Evolutionary conservation across 2,113 vertebrate genomes (phyloP), one percentile per base, ranked within the genome.

Genomic region (Montifringilla adamsi): DNA sequence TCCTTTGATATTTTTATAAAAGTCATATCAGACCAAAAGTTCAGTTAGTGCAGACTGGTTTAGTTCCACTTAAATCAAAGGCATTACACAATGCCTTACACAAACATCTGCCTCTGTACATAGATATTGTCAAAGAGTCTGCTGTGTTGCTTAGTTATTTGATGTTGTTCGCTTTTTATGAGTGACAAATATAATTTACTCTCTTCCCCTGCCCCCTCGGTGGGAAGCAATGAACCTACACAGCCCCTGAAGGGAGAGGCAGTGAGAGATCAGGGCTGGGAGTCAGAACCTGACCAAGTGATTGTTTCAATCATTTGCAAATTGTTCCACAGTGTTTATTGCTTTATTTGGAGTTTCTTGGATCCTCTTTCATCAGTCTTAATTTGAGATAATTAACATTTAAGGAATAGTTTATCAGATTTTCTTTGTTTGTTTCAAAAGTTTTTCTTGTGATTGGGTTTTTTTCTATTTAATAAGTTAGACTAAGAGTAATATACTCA

Each of bases 201-300:
- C 8, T 23, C 17, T 22, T 53, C 2, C 13, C 22, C 4, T 5
- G 28, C 20, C 15, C 27, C 5, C 0, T 1, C 17, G 2, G 5
- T 23, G 11, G 20, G 56, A 11, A 89, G n/a, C 33, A 69, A 24
- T 35, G 47, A 84, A 62, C 21, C 27, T 16, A 19, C n/a, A 49
- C 28, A 59, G 16, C 6, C n/a, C 60, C 50, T 75, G 43, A 62
- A 81, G 73, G 41, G 44, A 81, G 9, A 83, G 15, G 24, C 35
- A 53, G 16, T 75, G 56, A 56, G 43, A 84, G 4, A 66, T 44
- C 37, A 53, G 9, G 30, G 15, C 21, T 70, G 47, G 9, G 21
- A 86, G 6, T 33, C 21, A 64, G 19, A 33, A 46, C 7, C 35
- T 72, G 59, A 69, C 9, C 15, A 53, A 59, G 8, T 9, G 31